Conservation (phyloP, 2,888 invertebrate species). For the Drosophila paramelanica region DNA sequence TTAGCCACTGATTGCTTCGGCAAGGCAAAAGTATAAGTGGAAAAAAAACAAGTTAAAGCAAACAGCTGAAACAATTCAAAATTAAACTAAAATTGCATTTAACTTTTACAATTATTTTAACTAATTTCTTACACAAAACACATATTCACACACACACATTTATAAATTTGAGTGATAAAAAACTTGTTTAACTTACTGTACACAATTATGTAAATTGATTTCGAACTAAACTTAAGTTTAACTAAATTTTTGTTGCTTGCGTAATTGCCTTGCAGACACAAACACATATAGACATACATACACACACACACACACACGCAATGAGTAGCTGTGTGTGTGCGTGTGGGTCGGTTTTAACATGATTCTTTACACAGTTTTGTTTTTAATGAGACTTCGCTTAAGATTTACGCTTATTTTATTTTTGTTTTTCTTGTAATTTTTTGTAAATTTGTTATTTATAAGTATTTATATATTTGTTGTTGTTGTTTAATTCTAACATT, state of each 20-base stretch:
- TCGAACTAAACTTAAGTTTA: conserved; percentile 45
- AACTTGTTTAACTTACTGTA: conserved; percentile 61
- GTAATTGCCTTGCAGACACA: conserved; percentile 61
- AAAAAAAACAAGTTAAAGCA: conserved; percentile 9
- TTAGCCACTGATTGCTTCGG: conserved; percentile 42
- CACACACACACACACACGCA: background rate
- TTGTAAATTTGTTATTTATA: conserved; percentile 42
- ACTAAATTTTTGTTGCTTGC: conserved; percentile 33
- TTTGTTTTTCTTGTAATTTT: conserved; percentile 10
- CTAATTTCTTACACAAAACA: conserved; percentile 24
- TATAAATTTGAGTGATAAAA: conserved; percentile 11
- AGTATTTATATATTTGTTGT: conserved; percentile 43
- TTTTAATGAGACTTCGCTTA: conserved; percentile 56
- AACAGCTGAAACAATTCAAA: conserved; percentile 11
- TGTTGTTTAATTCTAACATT: conserved; percentile 68
- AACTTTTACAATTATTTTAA: conserved; percentile 40
- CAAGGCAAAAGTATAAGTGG: conserved; percentile 30
- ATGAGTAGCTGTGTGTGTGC: conserved; percentile 14
- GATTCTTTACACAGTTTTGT: conserved; percentile 73
- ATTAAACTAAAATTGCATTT: conserved; percentile 1
- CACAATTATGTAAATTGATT: conserved; percentile 54
- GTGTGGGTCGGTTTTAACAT: conserved; percentile 50
- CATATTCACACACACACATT: conserved; percentile 15
- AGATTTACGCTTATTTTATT: conserved; percentile 56
- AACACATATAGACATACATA: conserved; percentile 9